Base-by-base conservation (phyloP, 1,140 invertebrate genomes). In the Pseudomyrmex sp. region DNA sequence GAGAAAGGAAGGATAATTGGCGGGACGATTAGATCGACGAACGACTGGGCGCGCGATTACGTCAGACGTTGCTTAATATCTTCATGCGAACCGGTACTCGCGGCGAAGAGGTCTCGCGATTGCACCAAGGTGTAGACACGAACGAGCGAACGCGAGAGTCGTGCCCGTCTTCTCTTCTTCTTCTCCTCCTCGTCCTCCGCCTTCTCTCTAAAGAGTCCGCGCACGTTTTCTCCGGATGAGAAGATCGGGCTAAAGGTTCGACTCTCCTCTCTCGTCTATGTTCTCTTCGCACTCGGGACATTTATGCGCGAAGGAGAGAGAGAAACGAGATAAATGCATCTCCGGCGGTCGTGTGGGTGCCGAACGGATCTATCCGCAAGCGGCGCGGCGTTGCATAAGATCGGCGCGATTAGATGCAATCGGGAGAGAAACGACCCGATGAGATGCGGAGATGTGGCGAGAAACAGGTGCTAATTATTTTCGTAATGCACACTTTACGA, bases 21-120 rank as follows among this genome's bases (percentile, higher is more conserved):
- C 75, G 35, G 56, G 63, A 56, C 63, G 75, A 77, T 77, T 77
- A 77, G 63, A 77, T 77, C 75, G 63, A 77, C 50, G 75, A 79
- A 56, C 62, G 84, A 83, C 70, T 82, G 70, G 56, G 62, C 86
- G 77, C 82, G 83, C 84, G 79, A 85, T 91, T 91, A 89, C 89
- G 86, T 91, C 87, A 91, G 87, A 82, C 75, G 85, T 91, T 91
- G 85, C 90, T 87, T 89, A 88, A 91, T 84, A 82, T 91, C 87
- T 68, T 82, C 63, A 76, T 70, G 82, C 80, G 82, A 68, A 84
- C 86, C 84, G 85, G 77, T 82, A 73, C 77, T 82, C 58, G 35
- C 35, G 82, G 52, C 20, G 82, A 84, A 68, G 26, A 61, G 50
- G 52, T 77, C 72, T 84, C 73, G 73, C 80, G 68, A 75, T 85